Conservation (phyloP, 2,797 vertebrate genomes). For the Leptodactylus fallax region DNA sequence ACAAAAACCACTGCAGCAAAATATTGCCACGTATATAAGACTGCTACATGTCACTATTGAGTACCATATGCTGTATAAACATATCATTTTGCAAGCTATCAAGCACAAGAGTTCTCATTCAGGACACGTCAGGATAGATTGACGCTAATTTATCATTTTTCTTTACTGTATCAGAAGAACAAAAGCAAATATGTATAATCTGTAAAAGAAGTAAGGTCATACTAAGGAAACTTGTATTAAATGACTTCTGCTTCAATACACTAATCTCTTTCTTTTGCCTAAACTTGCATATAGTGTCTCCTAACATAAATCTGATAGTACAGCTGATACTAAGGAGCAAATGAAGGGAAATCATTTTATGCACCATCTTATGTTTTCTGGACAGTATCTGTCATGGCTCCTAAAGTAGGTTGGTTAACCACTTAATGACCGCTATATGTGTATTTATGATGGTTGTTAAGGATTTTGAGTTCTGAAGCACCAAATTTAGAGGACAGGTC, state of each 20-base stretch:
- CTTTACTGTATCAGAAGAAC: not conserved
- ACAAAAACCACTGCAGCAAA: not conserved
- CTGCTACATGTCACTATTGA: not conserved
- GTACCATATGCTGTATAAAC: not conserved
- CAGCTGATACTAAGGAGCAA: not conserved
- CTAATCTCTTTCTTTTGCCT: conserved; percentile 1
- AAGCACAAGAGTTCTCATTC: not conserved
- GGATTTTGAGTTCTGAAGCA: no score
- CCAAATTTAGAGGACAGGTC: no score
- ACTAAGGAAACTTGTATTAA: not conserved
- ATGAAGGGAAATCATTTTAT: not conserved
- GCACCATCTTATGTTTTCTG: not conserved
- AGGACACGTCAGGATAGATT: not conserved
- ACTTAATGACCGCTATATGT: not conserved
- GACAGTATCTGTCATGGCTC: not conserved
- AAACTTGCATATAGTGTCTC: not conserved
- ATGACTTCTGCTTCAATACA: not conserved
- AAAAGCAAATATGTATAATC: not conserved
- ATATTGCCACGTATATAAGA: not conserved
- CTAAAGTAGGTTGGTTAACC: not conserved
- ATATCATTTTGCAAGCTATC: not conserved
- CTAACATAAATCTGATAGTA: not conserved
- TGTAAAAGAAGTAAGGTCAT: not conserved
- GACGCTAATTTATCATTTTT: conserved; percentile 8
- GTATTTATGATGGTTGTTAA: not conserved